A percentile compares a stretch with the other conserved stretches of the same genome.
phyloP scores from a whole-genome alignment of 2,888 invertebrate genomes.

The Tenthredo amoena region DNA sequence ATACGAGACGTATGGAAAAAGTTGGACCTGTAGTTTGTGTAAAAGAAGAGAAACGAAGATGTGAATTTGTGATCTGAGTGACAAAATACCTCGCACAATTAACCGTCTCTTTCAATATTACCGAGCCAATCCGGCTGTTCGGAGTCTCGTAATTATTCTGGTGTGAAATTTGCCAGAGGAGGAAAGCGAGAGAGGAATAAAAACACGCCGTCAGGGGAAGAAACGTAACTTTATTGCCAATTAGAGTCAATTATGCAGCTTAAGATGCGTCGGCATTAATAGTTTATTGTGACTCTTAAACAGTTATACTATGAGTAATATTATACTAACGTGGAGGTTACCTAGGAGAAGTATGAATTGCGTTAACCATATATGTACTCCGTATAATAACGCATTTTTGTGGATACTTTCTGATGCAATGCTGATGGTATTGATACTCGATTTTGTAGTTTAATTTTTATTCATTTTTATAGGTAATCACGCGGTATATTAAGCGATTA shows the following conservation, averaged over 20 bases:
- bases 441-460: not conserved
- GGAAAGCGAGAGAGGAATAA: not conserved
- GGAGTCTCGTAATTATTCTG: not conserved
- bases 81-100: too few species aligned
- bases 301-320: not conserved
- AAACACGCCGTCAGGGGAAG: not conserved
- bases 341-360: not conserved
- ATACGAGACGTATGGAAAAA: not conserved
- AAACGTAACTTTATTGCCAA: constrained; percentile 18
- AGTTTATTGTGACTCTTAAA: not conserved
- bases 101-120: constrained; percentile 12
- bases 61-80: not conserved
- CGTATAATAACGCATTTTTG: not conserved
- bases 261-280: not conserved
- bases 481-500: not conserved
- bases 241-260: constrained; percentile 48
- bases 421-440: constrained; percentile 21
- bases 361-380: not conserved
- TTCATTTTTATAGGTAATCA: not conserved
- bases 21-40: not conserved
- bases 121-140: not conserved
- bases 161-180: not conserved
- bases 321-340: not conserved
- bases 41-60: not conserved
- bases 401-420: not conserved